These are phyloP conservation scores for Macaria liturata DNA, from an alignment of 2,888 invertebrate species.

Conservation along the genomic window DNA sequence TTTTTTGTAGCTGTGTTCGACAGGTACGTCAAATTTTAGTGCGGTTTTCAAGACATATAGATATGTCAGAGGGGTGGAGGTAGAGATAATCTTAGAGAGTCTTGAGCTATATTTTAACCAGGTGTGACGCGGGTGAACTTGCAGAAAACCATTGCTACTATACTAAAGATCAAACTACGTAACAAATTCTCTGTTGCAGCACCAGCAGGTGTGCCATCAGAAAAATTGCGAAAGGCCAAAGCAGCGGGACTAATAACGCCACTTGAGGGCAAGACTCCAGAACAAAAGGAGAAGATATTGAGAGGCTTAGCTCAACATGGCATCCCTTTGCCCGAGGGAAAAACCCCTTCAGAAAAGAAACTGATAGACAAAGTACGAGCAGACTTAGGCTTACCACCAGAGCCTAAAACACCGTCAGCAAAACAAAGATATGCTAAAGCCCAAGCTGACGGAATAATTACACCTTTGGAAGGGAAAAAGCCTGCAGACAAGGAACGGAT, in stretches of 20 bases:
- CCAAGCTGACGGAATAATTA: constrained; percentile 32
- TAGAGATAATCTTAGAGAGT: no score
- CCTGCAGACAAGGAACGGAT: constrained; percentile 32
- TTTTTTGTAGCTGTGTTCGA: no score
- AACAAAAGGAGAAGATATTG: constrained; percentile 42
- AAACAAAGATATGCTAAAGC: constrained; percentile 28
- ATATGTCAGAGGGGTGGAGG: no score
- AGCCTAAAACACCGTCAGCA: constrained; percentile 30
- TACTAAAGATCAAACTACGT: no score
- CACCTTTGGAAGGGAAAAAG: constrained; percentile 38
- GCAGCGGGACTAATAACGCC: constrained; percentile 36
- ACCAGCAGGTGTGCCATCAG: constrained; percentile 24
- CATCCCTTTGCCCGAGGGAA: constrained; percentile 42
- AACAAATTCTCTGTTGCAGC: no score
- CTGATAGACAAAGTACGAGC: constrained; percentile 30
- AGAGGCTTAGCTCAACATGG: constrained; percentile 36
- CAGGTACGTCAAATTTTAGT: no score
- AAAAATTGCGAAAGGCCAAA: constrained; percentile 40
- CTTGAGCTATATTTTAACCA: no score
- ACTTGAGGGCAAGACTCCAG: constrained; percentile 33
- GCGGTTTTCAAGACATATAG: no score
- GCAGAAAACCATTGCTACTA: no score
- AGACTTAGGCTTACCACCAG: constrained; percentile 42
- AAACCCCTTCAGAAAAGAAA: constrained; percentile 43
- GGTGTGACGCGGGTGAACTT: no score